Evolutionary conservation across 2,888 invertebrate species (phyloP).

Genomic region (Tanaodytes sp.): DNA sequence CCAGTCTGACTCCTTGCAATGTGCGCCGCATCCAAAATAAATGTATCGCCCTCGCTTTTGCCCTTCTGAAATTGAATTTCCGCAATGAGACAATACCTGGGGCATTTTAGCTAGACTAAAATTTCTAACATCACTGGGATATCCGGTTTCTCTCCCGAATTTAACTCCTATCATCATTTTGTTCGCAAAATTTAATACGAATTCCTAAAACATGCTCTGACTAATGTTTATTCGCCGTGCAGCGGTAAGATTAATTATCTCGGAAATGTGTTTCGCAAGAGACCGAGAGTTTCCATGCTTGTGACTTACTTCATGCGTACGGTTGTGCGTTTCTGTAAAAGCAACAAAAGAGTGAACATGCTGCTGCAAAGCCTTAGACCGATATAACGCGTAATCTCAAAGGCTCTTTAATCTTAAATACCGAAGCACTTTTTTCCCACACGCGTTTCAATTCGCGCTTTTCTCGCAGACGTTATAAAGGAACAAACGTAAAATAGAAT

Average conservation of each 20-base stretch:
- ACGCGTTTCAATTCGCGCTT: slow-evolving; percentile 48
- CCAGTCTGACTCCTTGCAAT: slow-evolving; percentile 55
- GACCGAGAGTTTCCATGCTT: not conserved
- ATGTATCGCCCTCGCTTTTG: slow-evolving; percentile 43
- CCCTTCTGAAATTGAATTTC: slow-evolving; percentile 42
- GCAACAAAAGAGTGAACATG: slow-evolving; percentile 33
- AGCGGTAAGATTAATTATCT: not conserved
- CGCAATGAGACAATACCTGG: slow-evolving; percentile 31
- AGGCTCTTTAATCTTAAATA: slow-evolving; percentile 53
- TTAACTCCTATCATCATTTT: not conserved
- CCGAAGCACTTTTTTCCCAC: slow-evolving; percentile 43
- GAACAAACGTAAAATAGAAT: slow-evolving; percentile 55
- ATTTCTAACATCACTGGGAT: slow-evolving; percentile 1
- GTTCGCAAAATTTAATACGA: not conserved
- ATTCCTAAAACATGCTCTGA: too few species aligned
- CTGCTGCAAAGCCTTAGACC: slow-evolving; percentile 32
- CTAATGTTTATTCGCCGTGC: too few species aligned
- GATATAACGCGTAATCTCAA: slow-evolving; percentile 52
- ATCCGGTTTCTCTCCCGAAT: not conserved
- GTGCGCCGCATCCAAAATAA: slow-evolving; percentile 36
- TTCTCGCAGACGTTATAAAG: slow-evolving; percentile 46
- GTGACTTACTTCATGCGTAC: slow-evolving; percentile 8
- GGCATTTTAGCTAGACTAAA: slow-evolving; percentile 13
- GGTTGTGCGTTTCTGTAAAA: slow-evolving; percentile 24
- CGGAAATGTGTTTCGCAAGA: not conserved